phyloP scores from a whole-genome alignment of 2,113 vertebrate species.

The Romanogobio albipinnatus region DNA sequence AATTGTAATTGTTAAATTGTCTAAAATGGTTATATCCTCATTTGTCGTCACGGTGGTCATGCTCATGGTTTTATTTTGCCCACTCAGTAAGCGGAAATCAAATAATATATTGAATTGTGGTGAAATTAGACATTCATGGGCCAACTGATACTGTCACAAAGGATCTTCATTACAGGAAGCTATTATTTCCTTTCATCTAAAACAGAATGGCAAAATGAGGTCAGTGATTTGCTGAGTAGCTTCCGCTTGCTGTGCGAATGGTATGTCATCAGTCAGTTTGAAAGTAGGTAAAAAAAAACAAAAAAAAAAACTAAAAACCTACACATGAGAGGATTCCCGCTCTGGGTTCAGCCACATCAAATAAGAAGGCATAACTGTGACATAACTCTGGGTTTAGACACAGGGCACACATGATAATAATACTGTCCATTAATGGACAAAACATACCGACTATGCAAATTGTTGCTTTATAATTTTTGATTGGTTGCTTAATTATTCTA shows the following conservation, averaged over 20 bases:
- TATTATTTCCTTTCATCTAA: not conserved
- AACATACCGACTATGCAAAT: not conserved
- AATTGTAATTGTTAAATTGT: not conserved
- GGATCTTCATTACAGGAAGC: not conserved
- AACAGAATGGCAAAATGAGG: slow-evolving; percentile 39
- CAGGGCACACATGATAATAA: not conserved
- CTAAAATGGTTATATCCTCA: not conserved
- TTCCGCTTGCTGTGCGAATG: slow-evolving; percentile 21
- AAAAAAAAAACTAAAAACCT: slow-evolving; percentile 14
- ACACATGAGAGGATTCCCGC: slow-evolving; percentile 27
- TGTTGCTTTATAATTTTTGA: not conserved
- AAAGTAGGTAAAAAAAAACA: slow-evolving; percentile 2
- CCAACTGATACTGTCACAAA: not conserved
- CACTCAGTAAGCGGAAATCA: not conserved
- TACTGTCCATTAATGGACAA: not conserved
- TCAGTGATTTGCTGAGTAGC: slow-evolving; percentile 56
- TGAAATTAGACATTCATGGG: not conserved
- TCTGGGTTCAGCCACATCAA: slow-evolving; percentile 42
- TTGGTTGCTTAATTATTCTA: not conserved
- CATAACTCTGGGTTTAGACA: slow-evolving; percentile 12
- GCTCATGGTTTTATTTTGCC: not conserved
- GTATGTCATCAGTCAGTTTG: slow-evolving; percentile 40
- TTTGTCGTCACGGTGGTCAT: not conserved
- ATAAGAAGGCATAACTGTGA: not conserved
- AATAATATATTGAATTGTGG: not conserved